Percentiles rank a stretch among this genome's conserved stretches.
Conservation (phyloP, 2,888 invertebrate genomes). For the Scaptomyza flava region DNA sequence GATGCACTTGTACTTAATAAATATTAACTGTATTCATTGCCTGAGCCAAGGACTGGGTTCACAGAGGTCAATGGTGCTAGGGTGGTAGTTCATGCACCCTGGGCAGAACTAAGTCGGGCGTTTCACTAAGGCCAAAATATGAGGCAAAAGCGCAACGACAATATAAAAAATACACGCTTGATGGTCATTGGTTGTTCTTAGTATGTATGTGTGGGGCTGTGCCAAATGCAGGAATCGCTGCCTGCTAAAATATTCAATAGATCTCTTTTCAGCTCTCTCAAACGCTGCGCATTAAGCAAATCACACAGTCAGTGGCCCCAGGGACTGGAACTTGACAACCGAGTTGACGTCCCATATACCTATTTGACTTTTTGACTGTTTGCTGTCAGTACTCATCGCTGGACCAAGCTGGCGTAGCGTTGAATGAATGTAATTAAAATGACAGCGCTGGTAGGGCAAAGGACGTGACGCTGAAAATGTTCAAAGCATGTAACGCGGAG, state of each 20-base stretch:
- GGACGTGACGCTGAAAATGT: constrained; percentile 34
- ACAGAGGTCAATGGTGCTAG: constrained; percentile 18
- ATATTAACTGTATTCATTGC: constrained; percentile 72
- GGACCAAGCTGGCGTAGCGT: constrained; percentile 39
- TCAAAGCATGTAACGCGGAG: constrained; percentile 25
- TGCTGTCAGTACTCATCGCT: constrained; percentile 31
- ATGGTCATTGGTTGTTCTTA: constrained; percentile 53
- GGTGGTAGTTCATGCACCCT: constrained; percentile 6
- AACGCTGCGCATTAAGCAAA: constrained; percentile 60
- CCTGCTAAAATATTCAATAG: constrained; percentile 67
- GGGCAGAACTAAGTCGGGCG: constrained; percentile 27
- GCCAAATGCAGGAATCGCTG: constrained; percentile 43
- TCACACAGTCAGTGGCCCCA: constrained; percentile 55
- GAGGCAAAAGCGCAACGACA: constrained; percentile 63
- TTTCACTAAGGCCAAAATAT: constrained; percentile 50
- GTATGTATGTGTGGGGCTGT: constrained; percentile 28
- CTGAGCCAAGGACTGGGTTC: constrained; percentile 21
- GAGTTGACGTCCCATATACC: constrained; percentile 28
- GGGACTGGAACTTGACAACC: constrained; percentile 10
- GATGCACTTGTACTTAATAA: constrained; percentile 69
- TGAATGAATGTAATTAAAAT: constrained; percentile 74
- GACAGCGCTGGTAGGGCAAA: constrained; percentile 51
- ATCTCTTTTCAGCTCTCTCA: constrained; percentile 42
- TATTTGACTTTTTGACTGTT: constrained; percentile 23
- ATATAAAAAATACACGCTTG: constrained; percentile 55